These are phyloP conservation scores for Brachyistius frenatus DNA, from an alignment of 2,113 vertebrate species.

Conservation along the genomic window DNA sequence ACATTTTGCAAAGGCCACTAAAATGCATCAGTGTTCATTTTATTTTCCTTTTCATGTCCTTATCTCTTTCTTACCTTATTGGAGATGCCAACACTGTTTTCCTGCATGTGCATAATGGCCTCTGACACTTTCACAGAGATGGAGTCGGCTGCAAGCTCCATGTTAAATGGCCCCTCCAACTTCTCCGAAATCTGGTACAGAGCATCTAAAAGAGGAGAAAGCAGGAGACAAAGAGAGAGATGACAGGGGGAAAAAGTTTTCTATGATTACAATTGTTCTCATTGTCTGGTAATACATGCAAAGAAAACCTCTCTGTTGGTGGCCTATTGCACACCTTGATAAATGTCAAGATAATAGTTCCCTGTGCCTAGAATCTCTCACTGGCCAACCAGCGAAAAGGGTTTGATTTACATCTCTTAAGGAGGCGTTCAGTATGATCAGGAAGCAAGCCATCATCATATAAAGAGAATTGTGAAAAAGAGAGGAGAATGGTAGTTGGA, in stretches of 20 bases:
- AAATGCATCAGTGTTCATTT: background rate
- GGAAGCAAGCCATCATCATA: conserved; percentile 7
- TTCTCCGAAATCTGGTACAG: conserved; percentile 89
- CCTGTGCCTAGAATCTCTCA: conserved; percentile 16
- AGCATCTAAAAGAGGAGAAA: conserved; percentile 79
- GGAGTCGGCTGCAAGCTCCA: conserved; percentile 89
- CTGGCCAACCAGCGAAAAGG: conserved; percentile 6
- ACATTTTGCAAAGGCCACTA: background rate
- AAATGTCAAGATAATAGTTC: conserved; percentile 27
- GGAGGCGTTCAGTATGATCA: conserved; percentile 18
- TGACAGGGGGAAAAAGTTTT: conserved; percentile 9
- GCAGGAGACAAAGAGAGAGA: conserved; percentile 14
- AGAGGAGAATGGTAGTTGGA: background rate
- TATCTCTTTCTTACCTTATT: conserved; percentile 82
- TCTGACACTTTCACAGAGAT: conserved; percentile 91
- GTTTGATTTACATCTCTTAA: conserved; percentile 34
- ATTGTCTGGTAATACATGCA: background rate
- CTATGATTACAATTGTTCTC: conserved; percentile 14
- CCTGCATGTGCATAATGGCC: conserved; percentile 91
- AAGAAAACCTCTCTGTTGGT: background rate
- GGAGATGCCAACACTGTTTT: conserved; percentile 88
- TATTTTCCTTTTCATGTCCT: background rate
- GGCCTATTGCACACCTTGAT: background rate
- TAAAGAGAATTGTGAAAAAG: conserved; percentile 7
- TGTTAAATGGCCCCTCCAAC: conserved; percentile 89